Evolutionary conservation across 1,140 invertebrate genomes (phyloP).

Genomic region (Diorhabda elongata): DNA sequence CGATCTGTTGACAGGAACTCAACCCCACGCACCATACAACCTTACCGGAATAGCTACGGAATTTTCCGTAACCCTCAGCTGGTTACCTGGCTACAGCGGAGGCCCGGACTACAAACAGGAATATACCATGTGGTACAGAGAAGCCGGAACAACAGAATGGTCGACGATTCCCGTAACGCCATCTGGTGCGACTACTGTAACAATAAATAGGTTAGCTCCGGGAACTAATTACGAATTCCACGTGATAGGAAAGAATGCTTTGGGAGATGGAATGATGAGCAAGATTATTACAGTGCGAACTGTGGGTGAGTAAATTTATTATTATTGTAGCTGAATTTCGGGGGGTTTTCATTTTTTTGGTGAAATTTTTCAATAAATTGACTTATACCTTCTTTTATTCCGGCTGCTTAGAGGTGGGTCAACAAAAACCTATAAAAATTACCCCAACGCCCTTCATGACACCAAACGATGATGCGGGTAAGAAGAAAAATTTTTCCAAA

Average conservation of each 20-base stretch:
- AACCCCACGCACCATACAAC: slow-evolving; percentile 94
- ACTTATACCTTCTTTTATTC: not conserved
- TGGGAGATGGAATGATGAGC: slow-evolving; percentile 93
- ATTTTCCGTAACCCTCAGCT: slow-evolving; percentile 83
- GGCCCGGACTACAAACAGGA: slow-evolving; percentile 91
- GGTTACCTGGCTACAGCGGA: slow-evolving; percentile 93
- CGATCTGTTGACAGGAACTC: slow-evolving; percentile 53
- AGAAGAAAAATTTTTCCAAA: slow-evolving; percentile 27
- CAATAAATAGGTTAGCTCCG: slow-evolving; percentile 84
- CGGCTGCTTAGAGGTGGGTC: slow-evolving; percentile 53
- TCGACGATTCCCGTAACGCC: slow-evolving; percentile 89
- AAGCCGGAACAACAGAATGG: slow-evolving; percentile 81
- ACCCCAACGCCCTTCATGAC: slow-evolving; percentile 52
- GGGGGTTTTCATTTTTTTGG: too few relatives aligned
- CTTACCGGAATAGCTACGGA: slow-evolving; percentile 81
- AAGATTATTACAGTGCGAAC: slow-evolving; percentile 86
- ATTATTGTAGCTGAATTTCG: too few relatives aligned
- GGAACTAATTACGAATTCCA: slow-evolving; percentile 94
- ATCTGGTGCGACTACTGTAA: slow-evolving; percentile 81
- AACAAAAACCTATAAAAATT: slow-evolving; percentile 50
- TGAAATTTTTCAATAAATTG: too few relatives aligned
- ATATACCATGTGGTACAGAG: slow-evolving; percentile 88
- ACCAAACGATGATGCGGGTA: slow-evolving; percentile 61
- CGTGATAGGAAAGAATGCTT: slow-evolving; percentile 88
- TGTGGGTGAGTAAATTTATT: slow-evolving; percentile 66